phyloP scores from a whole-genome alignment of 2,888 invertebrate species.

The Trachelus stipa region DNA sequence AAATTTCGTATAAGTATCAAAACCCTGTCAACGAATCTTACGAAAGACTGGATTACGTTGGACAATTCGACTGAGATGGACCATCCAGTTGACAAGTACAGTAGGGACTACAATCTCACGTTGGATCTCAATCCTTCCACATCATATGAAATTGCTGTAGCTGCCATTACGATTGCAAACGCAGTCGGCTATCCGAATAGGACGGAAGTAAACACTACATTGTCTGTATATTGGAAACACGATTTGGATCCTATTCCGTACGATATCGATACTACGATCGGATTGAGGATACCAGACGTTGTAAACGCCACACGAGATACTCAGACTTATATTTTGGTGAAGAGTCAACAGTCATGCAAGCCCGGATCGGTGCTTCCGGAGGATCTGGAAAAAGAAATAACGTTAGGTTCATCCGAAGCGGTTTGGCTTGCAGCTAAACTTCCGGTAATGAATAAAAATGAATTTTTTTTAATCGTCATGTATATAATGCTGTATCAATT shows the following conservation, averaged over 20 bases:
- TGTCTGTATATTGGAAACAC: constrained; percentile 22
- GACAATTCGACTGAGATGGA: not conserved
- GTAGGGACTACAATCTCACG: constrained; percentile 21
- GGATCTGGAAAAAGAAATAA: not conserved
- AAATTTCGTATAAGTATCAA: constrained; percentile 28
- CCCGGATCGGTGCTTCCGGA: constrained; percentile 1
- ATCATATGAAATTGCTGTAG: constrained; percentile 31
- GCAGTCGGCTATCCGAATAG: constrained; percentile 1
- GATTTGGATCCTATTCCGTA: constrained; percentile 14
- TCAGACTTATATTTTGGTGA: constrained; percentile 31
- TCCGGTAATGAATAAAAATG: constrained; percentile 25
- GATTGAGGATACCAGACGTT: constrained; percentile 37
- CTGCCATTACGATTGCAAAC: constrained; percentile 27
- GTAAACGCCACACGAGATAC: constrained; percentile 35
- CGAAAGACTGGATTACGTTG: not conserved
- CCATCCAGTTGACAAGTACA: constrained; percentile 20
- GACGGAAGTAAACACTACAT: constrained; percentile 19
- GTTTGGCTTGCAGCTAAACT: constrained; percentile 32
- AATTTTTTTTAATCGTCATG: not conserved
- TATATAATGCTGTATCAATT: too few relatives aligned
- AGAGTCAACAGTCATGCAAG: constrained; percentile 33
- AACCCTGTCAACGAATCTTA: constrained; percentile 22
- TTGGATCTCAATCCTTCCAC: constrained; percentile 38
- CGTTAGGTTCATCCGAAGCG: constrained; percentile 18
- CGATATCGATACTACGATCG: constrained; percentile 26